Base-by-base conservation (phyloP, 2,888 invertebrate genomes). In the Drosophila antonietae region DNA sequence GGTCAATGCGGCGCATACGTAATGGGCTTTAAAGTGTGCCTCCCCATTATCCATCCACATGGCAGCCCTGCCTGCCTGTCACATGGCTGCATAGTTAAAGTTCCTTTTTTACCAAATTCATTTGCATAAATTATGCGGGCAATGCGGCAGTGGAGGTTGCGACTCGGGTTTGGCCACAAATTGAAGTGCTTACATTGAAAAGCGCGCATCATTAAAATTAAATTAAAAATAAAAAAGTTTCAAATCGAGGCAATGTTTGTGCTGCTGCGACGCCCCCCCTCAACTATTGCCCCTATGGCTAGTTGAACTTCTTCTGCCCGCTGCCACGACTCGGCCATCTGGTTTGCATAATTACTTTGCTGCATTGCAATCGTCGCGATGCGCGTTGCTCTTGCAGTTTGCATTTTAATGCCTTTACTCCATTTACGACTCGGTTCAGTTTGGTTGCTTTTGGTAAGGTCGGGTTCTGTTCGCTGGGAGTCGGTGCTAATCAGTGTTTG, bases 121-220 rank as follows among this genome's bases (percentile, higher is more conserved):
- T 88, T 84, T 88, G 81, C 84, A 84, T 88, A 86, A 79, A 86
- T 88, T 83, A 73, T 80, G 80, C 64, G 49, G 58, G 56, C 18
- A 31, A n/a, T 51, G 35, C 14, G 58, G 56, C 23, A 39, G 15
- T 35, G 33, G 51, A 51, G 33, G 51, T 51, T 33, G 33, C n/a
- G 51, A 35, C 14, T 47, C n/a, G 35, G n/a, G 23, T 39, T 55
- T 44, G 31, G 56, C 64, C 51, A 46, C 67, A 72, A 75, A 73
- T 75, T 67, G 63, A 65, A 73, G 75, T 75, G 73, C 76, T 77
- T 74, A 70, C 75, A 78, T 75, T 75, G 79, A 53, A 66, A 75
- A 68, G 63, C 75, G 75, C 72, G 72, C 82, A 67, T 73, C 77
- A 84, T 81, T 84, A 78, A 78, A 81, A 86, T 72, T 67, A 73